Base-by-base conservation (phyloP, 2,797 vertebrate genomes). In the Bryconaethiops microstoma region DNA sequence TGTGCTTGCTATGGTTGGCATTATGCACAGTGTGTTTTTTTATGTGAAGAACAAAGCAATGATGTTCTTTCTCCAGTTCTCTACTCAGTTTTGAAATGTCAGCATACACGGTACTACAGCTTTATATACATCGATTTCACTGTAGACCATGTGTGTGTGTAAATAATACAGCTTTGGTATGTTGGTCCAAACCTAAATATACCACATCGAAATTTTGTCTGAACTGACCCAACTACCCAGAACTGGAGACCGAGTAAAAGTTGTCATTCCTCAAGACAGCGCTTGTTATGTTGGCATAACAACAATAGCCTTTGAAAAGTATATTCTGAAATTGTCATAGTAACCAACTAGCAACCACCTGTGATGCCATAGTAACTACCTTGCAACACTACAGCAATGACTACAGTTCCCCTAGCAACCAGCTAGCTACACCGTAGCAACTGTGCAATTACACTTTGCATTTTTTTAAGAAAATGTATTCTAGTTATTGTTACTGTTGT, bases 11-110 rank as follows among this genome's bases (percentile, higher is more conserved):
- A 92, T 93, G 90, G 93, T 91, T 92, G 89, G 91, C 83, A 89
- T 89, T 89, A 92, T 91, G 83, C 88, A 86, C 89, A 77, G 86
- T 88, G 85, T 71, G 82, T 87, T 83, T 89, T 89, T 76, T 52
- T 45, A 7, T 87, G 89, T 93, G 90, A 92, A 93, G 90, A 91
- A 91, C 91, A 89, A 90, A 90, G 84, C 80, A 68, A 86, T 89
- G 87, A 84, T 81, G 65, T 84, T 0, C 72, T 76, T 52, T 79
- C 73, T 54, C 55, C 52, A 60, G 40, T 40, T 42, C 72, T 79
- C 81, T 65, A 52, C 72, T 79, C 57, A 65, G 67, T 63, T 67
- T n/a, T 7, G 23, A 76, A 83, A 76, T 77, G 57, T 78, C 77
- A 75, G 72, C 63, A 39, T 25, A 75, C 35, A 73, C 29, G 52